These are phyloP conservation scores for Epistrophe eligans DNA, from an alignment of 2,888 invertebrate species.

Conservation along the genomic window DNA sequence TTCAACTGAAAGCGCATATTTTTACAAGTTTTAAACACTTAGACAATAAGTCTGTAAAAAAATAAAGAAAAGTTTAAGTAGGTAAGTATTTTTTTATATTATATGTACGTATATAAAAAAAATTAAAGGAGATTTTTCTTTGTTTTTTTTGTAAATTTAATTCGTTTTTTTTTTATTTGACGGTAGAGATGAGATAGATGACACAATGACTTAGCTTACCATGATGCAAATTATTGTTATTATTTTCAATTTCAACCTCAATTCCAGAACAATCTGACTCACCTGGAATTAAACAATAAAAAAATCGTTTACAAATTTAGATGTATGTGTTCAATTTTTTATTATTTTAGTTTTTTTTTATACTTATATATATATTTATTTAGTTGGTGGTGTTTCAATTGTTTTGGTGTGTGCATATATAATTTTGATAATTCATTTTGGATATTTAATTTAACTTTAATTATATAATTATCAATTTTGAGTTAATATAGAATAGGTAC, in stretches of 20 bases:
- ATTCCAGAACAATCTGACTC: conserved; percentile 84
- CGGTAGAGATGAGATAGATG: conserved; percentile 81
- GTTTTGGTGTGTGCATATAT: conserved; percentile 50
- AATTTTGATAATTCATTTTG: conserved; percentile 31
- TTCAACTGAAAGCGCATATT: conserved; percentile 68
- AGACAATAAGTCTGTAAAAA: conserved; percentile 71
- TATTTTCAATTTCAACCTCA: conserved; percentile 84
- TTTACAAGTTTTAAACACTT: conserved; percentile 56
- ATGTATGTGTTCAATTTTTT: conserved; percentile 49
- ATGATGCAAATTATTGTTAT: conserved; percentile 84
- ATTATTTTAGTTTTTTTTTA: conserved; percentile 2
- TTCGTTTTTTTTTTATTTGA: conserved; percentile 54
- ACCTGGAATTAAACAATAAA: conserved; percentile 80
- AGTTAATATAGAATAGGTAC: not conserved
- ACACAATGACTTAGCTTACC: conserved; percentile 84
- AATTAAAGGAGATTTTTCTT: conserved; percentile 54
- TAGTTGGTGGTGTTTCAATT: conserved; percentile 25
- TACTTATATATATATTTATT: not conserved
- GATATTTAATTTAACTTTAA: conserved; percentile 35
- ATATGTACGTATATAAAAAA: conserved; percentile 32
- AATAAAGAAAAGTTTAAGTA: conserved; percentile 70
- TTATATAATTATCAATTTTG: not conserved
- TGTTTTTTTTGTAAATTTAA: conserved; percentile 40
- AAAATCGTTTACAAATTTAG: conserved; percentile 27
- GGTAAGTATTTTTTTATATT: conserved; percentile 15